Conservation (phyloP, 2,797 vertebrate species). For the Poecilia gillii region DNA sequence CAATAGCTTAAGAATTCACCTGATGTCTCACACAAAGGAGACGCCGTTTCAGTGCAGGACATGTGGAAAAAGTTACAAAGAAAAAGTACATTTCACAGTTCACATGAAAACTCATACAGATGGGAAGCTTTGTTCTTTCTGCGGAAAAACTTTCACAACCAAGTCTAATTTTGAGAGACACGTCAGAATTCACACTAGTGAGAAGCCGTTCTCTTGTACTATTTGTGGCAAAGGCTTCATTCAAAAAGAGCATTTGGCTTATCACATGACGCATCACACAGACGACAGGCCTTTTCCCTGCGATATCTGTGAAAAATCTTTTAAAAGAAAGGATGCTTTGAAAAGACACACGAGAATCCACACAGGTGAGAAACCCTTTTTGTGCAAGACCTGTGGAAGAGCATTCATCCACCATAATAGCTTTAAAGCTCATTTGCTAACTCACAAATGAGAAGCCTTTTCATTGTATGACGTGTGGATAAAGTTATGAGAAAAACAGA, state of each 20-base stretch:
- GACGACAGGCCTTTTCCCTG: neutral
- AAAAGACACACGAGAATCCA: neutral
- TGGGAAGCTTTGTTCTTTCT: neutral
- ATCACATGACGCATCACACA: neutral
- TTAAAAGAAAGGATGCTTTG: neutral
- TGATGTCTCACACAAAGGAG: neutral
- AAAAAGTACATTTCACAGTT: neutral
- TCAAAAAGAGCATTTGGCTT: neutral
- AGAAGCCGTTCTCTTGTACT: neutral
- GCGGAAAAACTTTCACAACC: neutral
- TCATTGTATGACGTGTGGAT: neutral
- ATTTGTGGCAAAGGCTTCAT: neutral
- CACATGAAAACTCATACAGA: neutral
- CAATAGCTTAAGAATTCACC: neutral
- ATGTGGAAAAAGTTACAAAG: neutral
- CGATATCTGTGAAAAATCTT: neutral
- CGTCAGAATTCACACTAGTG: neutral
- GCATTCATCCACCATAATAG: neutral
- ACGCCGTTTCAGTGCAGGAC: neutral
- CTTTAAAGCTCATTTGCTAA: neutral
- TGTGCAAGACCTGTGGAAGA: neutral
- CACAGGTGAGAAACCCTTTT: neutral
- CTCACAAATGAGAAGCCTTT: neutral
- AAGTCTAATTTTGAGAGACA: slow-evolving; percentile 1
- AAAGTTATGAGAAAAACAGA: neutral